A percentile compares a stretch with the other conserved stretches of the same genome.
These are phyloP conservation scores for Lycaena phlaeas DNA, from an alignment of 2,888 invertebrate species.

Conservation along the genomic window DNA sequence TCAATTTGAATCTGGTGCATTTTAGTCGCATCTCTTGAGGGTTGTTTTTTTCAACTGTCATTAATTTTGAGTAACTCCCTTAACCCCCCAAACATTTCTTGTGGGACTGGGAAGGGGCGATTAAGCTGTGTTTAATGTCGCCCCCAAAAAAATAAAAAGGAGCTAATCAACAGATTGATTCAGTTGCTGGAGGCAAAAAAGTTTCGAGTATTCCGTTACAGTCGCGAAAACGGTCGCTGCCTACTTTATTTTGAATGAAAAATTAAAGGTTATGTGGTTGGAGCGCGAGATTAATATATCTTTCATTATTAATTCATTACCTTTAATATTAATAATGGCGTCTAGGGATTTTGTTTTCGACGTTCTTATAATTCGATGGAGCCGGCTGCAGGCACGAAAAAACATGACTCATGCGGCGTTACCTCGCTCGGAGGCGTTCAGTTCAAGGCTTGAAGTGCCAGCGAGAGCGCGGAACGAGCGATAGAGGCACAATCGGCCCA, in stretches of 20 bases:
- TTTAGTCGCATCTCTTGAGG: conserved; percentile 26
- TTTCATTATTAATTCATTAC: neutral
- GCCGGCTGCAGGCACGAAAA: no score
- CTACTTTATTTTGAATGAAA: conserved; percentile 4
- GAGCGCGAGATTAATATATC: conserved; percentile 2
- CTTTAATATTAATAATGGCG: neutral
- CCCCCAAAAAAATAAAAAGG: conserved; percentile 54
- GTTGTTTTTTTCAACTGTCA: conserved; percentile 57
- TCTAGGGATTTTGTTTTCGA: no score
- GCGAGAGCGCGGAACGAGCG: no score
- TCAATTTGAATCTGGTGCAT: conserved; percentile 15
- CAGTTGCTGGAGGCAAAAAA: conserved; percentile 14
- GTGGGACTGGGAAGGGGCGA: conserved; percentile 48
- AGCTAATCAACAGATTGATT: conserved; percentile 68
- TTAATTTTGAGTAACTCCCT: conserved; percentile 53
- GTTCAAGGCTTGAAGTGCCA: no score
- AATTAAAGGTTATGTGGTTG: neutral
- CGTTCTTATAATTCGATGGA: no score
- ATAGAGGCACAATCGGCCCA: no score
- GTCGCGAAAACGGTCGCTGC: neutral
- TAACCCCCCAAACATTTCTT: conserved; percentile 27
- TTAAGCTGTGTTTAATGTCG: conserved; percentile 68
- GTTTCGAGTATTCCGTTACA: conserved; percentile 10
- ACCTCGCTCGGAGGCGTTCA: no score
- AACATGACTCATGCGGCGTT: no score